Evolutionary conservation across 2,888 invertebrate genomes (phyloP).

Genomic region (Drosophila lacicola): DNA sequence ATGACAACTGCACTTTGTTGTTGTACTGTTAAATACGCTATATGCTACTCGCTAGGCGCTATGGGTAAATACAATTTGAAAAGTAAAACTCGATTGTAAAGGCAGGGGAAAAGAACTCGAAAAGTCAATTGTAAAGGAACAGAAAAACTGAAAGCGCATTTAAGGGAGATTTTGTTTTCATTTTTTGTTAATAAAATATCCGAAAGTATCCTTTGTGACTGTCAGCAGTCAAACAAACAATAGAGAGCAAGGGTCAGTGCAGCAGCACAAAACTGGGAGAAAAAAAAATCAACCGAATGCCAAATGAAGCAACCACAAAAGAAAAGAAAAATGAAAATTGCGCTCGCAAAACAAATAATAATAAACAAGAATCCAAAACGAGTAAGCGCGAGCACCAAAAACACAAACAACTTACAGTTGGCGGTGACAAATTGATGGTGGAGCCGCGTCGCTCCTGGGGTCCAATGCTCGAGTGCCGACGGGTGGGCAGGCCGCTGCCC

Average conservation of each 20-base stretch:
- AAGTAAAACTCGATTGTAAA: slow-evolving; percentile 24
- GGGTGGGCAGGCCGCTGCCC: slow-evolving; percentile 90
- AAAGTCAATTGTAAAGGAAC: slow-evolving; percentile 1
- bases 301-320: slow-evolving; percentile 53
- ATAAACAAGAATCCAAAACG: slow-evolving; percentile 20
- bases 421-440: slow-evolving; percentile 93
- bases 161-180: slow-evolving; percentile 29
- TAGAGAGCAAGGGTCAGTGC: slow-evolving; percentile 14
- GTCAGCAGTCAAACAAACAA: slow-evolving; percentile 32
- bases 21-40: slow-evolving; percentile 57
- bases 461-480: slow-evolving; percentile 96
- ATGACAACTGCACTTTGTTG: slow-evolving; percentile 55
- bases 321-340: slow-evolving; percentile 40
- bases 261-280: slow-evolving; percentile 15
- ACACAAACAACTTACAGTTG: slow-evolving; percentile 90
- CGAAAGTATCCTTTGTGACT: slow-evolving; percentile 54
- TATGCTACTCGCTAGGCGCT: slow-evolving; percentile 68
- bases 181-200: slow-evolving; percentile 38
- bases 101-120: slow-evolving; percentile 5
- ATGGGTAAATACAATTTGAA: slow-evolving; percentile 43
- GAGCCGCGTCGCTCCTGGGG: slow-evolving; percentile 95
- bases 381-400: slow-evolving; percentile 19
- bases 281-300: slow-evolving; percentile 30
- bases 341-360: slow-evolving; percentile 45
- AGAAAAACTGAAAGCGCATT: slow-evolving; percentile 23